phyloP scores from a whole-genome alignment of 2,113 vertebrate genomes.

The human region DNA sequence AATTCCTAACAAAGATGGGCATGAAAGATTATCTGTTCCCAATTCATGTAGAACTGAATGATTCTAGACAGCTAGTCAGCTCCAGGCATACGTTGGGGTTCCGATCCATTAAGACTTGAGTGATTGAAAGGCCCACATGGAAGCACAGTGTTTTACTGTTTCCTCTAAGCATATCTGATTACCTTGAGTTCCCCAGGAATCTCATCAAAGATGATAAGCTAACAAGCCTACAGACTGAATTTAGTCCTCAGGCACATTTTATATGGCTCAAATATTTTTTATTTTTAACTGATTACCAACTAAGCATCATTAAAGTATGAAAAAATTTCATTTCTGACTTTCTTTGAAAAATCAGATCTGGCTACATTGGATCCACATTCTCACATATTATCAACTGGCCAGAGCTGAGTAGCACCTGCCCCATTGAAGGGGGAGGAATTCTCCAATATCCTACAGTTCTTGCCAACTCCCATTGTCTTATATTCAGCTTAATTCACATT shows the following conservation, averaged over 20 bases:
- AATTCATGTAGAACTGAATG: neutral
- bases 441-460: neutral
- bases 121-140: neutral
- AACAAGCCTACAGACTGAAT: neutral
- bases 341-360: neutral
- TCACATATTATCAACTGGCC: neutral
- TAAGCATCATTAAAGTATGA: slow-evolving; percentile 3
- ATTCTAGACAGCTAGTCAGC: neutral
- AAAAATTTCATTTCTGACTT: slow-evolving; percentile 14
- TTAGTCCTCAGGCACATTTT: neutral
- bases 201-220: neutral
- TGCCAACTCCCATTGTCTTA: neutral
- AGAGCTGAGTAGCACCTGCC: neutral
- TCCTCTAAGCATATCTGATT: slow-evolving; percentile 8
- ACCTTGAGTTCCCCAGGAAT: neutral
- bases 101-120: neutral
- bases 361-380: neutral
- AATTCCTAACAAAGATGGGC: neutral
- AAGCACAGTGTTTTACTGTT: neutral
- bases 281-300: slow-evolving; percentile 23
- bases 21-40: neutral
- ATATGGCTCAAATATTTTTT: neutral
- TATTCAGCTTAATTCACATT: neutral
- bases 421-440: neutral
- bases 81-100: neutral